phyloP scores from a whole-genome alignment of 2,113 vertebrate genomes.

The Corydoras maculifer region DNA sequence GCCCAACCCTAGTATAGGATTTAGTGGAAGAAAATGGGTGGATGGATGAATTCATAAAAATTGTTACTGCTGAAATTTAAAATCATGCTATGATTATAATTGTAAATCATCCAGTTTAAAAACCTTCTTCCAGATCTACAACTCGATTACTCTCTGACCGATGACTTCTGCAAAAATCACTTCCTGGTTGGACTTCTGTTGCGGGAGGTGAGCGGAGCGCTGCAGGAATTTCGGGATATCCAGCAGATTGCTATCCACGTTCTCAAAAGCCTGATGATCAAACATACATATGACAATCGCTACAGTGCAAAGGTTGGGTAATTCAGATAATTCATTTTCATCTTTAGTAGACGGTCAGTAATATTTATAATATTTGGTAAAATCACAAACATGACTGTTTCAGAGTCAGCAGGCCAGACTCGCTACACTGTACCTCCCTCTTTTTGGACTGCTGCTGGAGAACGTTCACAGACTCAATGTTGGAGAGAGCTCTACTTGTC shows the following conservation, averaged over 20 bases:
- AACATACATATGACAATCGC: constrained; percentile 91
- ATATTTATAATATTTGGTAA: too few relatives aligned
- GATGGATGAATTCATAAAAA: too few relatives aligned
- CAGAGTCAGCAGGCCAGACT: constrained; percentile 92
- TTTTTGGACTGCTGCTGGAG: constrained; percentile 89
- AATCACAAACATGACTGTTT: constrained; percentile 34
- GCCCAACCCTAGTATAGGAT: too few relatives aligned
- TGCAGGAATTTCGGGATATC: constrained; percentile 85
- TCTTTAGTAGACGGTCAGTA: too few relatives aligned
- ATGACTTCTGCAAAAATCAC: constrained; percentile 97
- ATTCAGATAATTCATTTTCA: not conserved
- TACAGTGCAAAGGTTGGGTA: constrained; percentile 76
- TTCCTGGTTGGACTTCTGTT: constrained; percentile 92
- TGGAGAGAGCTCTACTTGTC: constrained; percentile 74
- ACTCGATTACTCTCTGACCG: constrained; percentile 87
- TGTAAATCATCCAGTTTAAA: too few relatives aligned
- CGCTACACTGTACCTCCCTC: constrained; percentile 89
- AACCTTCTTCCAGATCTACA: constrained; percentile 76
- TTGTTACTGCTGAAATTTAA: too few relatives aligned
- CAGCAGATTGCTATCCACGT: constrained; percentile 85
- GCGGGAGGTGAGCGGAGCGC: constrained; percentile 83
- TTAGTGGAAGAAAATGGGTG: too few relatives aligned
- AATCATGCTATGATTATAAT: too few relatives aligned
- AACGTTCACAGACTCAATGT: constrained; percentile 85
- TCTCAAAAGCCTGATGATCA: constrained; percentile 92